Conservation (phyloP, 2,113 vertebrate species). For the Larimichthys polyactis region DNA sequence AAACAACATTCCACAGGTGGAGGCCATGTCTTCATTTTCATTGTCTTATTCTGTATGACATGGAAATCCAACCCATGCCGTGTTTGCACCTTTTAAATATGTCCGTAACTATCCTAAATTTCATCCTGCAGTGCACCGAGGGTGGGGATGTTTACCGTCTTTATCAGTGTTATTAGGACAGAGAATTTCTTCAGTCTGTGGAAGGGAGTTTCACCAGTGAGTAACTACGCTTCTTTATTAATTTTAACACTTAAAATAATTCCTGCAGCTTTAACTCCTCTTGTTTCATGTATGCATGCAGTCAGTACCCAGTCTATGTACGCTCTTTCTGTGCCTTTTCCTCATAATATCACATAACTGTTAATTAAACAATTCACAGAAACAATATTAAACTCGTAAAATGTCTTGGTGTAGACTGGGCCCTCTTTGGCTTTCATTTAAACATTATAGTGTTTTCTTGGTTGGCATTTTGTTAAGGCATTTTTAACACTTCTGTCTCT, state of each 20-base stretch:
- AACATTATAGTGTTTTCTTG: not conserved
- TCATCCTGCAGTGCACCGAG: conserved; percentile 83
- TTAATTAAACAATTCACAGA: not conserved
- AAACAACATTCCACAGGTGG: not conserved
- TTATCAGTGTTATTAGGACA: conserved; percentile 89
- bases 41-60: not conserved
- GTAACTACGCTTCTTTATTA: conserved; percentile 47
- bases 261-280: not conserved
- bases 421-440: too few species aligned
- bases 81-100: not conserved
- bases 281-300: not conserved
- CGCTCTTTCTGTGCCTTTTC: not conserved
- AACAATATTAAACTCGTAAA: not conserved
- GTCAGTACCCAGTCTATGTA: not conserved
- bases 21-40: not conserved
- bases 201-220: conserved; percentile 95
- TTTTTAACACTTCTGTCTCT: not conserved
- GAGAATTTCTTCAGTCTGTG: conserved; percentile 94
- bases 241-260: not conserved
- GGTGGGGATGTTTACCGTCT: conserved; percentile 89
- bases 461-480: not conserved
- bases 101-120: not conserved
- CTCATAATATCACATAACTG: not conserved
- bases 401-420: not conserved
- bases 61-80: not conserved